These are phyloP conservation scores for Scaptomyza parva DNA, from an alignment of 2,888 invertebrate species.

Conservation along the genomic window DNA sequence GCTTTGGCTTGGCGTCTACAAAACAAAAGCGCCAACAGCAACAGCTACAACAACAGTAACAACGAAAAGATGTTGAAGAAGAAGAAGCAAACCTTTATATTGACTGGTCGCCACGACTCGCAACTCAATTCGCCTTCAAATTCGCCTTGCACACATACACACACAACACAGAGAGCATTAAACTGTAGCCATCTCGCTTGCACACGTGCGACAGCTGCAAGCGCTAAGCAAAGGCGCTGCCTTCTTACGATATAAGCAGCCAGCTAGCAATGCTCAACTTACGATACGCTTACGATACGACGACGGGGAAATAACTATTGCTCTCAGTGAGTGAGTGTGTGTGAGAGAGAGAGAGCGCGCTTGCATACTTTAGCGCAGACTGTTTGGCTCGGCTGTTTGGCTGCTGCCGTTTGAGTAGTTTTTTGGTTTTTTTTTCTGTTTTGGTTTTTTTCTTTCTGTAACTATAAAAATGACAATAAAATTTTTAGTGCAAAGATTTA, in stretches of 20 bases:
- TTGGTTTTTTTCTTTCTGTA: conserved; percentile 49
- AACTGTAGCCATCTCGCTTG: conserved; percentile 62
- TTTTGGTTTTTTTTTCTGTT: conserved; percentile 32
- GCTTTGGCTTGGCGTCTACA: conserved; percentile 51
- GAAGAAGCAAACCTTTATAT: conserved; percentile 33
- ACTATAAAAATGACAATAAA: conserved; percentile 80
- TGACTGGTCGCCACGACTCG: conserved; percentile 46
- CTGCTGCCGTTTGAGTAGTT: conserved; percentile 48
- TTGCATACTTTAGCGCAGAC: conserved; percentile 57
- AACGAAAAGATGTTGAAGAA: neutral
- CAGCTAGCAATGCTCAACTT: conserved; percentile 57
- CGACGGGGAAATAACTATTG: conserved; percentile 63
- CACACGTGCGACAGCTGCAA: conserved; percentile 33
- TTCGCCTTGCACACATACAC: conserved; percentile 58
- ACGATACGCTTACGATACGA: conserved; percentile 66
- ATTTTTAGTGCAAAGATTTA: conserved; percentile 83
- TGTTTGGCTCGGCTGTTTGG: conserved; percentile 67
- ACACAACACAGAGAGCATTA: conserved; percentile 16
- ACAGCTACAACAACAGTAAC: conserved; percentile 25
- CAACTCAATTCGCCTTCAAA: conserved; percentile 65
- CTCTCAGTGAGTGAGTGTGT: conserved; percentile 33
- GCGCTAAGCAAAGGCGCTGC: conserved; percentile 71
- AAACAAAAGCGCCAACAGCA: conserved; percentile 47
- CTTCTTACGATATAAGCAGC: conserved; percentile 76
- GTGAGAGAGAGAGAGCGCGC: neutral